A percentile compares a stretch with the other conserved stretches of the same genome.
Conservation (phyloP, 2,113 vertebrate genomes). For the Apistogramma diplotaenia region DNA sequence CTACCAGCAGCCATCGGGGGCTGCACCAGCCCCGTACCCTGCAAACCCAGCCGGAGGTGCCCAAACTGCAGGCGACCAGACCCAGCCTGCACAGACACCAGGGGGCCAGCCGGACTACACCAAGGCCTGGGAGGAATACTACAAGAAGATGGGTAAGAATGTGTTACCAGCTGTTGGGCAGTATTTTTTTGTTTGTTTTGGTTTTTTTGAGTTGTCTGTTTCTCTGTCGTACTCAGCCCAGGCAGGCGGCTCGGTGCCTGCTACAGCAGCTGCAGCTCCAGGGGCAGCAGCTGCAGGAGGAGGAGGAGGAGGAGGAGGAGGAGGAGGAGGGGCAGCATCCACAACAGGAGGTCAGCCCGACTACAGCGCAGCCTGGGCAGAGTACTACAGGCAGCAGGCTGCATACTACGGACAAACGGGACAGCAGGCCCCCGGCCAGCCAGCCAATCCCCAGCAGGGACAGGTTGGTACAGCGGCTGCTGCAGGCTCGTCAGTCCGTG, state of each 20-base stretch:
- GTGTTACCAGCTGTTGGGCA: background rate
- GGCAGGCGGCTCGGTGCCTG: constrained; percentile 38
- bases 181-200: constrained; percentile 9
- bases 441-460: constrained; percentile 84
- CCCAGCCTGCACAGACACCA: constrained; percentile 73
- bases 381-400: constrained; percentile 93
- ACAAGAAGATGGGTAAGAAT: constrained; percentile 89
- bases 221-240: constrained; percentile 57
- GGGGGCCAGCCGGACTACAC: constrained; percentile 89
- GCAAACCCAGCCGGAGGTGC: constrained; percentile 56
- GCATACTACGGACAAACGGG: constrained; percentile 89
- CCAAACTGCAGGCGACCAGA: constrained; percentile 76
- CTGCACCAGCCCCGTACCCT: constrained; percentile 78
- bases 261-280: constrained; percentile 44
- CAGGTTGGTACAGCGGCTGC: constrained; percentile 58
- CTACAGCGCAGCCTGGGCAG: constrained; percentile 92
- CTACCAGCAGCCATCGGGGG: constrained; percentile 86
- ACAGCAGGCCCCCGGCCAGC: constrained; percentile 81
- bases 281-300: constrained; percentile 69
- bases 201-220: background rate
- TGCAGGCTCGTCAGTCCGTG: background rate
- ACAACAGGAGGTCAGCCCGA: constrained; percentile 83
- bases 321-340: constrained; percentile 71
- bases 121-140: constrained; percentile 95
- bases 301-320: constrained; percentile 65